Conservation (phyloP, 2,113 vertebrate genomes). For the Gambusia holbrooki region DNA sequence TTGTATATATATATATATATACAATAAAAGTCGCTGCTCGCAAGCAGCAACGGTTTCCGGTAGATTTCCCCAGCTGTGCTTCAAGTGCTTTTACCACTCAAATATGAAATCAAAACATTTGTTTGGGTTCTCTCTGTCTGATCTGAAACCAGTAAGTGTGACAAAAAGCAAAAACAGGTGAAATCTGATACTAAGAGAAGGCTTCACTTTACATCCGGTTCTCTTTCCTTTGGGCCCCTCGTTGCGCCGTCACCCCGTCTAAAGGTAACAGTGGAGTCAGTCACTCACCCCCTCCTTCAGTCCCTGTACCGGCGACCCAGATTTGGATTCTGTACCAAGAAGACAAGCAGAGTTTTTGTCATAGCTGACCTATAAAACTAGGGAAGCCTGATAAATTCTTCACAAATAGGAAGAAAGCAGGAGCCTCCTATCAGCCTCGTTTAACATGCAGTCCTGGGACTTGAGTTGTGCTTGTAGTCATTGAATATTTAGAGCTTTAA, state of each 20-base stretch:
- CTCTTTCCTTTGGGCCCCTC: too few species aligned
- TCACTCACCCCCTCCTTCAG: conserved; percentile 64
- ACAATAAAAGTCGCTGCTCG: conserved; percentile 30
- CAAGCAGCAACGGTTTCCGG: conserved; percentile 22
- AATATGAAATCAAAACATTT: too few species aligned
- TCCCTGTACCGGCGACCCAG: conserved; percentile 64
- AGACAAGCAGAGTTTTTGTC: conserved; percentile 68
- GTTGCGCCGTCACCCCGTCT: too few species aligned
- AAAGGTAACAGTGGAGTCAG: conserved; percentile 14
- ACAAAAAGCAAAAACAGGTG: too few species aligned
- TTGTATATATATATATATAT: background rate
- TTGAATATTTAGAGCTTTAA: conserved; percentile 70
- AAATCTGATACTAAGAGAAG: too few species aligned
- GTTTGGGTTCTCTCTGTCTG: too few species aligned
- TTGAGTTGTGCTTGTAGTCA: conserved; percentile 53
- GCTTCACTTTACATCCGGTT: too few species aligned
- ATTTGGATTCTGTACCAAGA: conserved; percentile 68
- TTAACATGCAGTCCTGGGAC: conserved; percentile 64
- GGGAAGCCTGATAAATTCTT: conserved; percentile 74
- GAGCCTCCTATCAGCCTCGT: conserved; percentile 42
- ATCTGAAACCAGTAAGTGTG: too few species aligned
- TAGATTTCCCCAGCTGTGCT: conserved; percentile 36
- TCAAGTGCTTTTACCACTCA: conserved; percentile 21
- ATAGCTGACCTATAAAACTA: conserved; percentile 79
- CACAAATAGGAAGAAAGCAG: conserved; percentile 62